A percentile compares a stretch with the other conserved stretches of the same genome.
phyloP scores from a whole-genome alignment of 2,888 invertebrate species.

The Lasius platythorax region DNA sequence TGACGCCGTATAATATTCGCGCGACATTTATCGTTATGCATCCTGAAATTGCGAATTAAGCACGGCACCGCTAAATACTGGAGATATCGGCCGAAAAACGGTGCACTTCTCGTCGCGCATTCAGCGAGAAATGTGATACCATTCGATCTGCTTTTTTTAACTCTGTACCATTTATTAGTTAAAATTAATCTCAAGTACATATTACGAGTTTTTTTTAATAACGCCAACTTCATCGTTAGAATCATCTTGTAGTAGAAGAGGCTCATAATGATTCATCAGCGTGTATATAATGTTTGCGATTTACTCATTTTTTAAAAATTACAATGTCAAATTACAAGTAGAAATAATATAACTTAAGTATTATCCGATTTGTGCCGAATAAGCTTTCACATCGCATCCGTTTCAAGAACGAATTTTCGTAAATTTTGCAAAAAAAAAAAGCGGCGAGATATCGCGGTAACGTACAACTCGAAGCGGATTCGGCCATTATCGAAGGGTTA shows the following conservation, averaged over 20 bases:
- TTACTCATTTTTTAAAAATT: not conserved
- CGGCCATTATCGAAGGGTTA: slow-evolving; percentile 63
- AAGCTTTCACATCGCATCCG: not conserved
- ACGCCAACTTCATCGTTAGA: not conserved
- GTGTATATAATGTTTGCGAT: not conserved
- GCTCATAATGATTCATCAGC: not conserved
- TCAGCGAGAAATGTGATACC: not conserved
- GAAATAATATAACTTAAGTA: not conserved
- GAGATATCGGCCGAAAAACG: slow-evolving; percentile 17
- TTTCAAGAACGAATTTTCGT: not conserved
- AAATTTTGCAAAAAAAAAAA: not conserved
- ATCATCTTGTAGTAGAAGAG: no score
- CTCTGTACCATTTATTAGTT: not conserved
- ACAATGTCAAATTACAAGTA: not conserved
- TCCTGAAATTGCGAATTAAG: slow-evolving; percentile 68
- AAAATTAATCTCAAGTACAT: not conserved
- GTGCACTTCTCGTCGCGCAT: not conserved
- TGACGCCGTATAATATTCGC: slow-evolving; percentile 61
- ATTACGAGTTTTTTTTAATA: not conserved
- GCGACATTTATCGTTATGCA: slow-evolving; percentile 70
- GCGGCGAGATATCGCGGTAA: not conserved
- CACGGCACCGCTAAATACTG: slow-evolving; percentile 35
- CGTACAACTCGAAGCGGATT: not conserved
- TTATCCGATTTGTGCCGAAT: not conserved
- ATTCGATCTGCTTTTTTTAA: not conserved